These are phyloP conservation scores for Bombus pascuorum DNA, from an alignment of 1,140 invertebrate species.

Conservation along the genomic window DNA sequence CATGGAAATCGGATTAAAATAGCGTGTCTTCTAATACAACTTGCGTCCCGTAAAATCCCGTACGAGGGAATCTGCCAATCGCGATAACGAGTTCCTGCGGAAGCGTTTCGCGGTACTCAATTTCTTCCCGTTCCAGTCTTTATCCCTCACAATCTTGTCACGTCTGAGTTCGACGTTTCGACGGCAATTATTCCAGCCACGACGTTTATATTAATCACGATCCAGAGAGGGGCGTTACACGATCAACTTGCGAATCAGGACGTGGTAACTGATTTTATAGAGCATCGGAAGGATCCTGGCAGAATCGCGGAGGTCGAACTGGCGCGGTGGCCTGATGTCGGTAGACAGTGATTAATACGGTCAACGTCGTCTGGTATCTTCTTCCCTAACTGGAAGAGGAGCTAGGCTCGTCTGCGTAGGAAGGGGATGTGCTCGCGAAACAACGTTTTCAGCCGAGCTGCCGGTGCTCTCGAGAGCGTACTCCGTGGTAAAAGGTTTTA, in stretches of 20 bases:
- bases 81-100: not conserved
- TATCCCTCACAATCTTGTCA: not conserved
- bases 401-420: constrained; percentile 60
- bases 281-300: constrained; percentile 57
- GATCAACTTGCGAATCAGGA: constrained; percentile 58
- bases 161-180: constrained; percentile 21
- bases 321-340: constrained; percentile 65
- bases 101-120: not conserved
- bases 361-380: constrained; percentile 78
- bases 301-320: constrained; percentile 45
- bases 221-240: constrained; percentile 15
- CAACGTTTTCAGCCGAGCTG: constrained; percentile 53
- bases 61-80: not conserved
- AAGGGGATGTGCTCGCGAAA: constrained; percentile 48
- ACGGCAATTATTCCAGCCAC: constrained; percentile 35
- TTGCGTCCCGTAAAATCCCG: not conserved
- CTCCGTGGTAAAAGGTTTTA: constrained; percentile 81
- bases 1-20: not conserved
- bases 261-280: constrained; percentile 55
- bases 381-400: constrained; percentile 43
- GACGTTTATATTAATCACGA: constrained; percentile 58
- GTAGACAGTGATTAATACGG: constrained; percentile 82
- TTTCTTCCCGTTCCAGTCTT: not conserved
- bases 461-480: constrained; percentile 59
- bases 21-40: not conserved